phyloP scores from a whole-genome alignment of 2,888 invertebrate genomes.

The Syritta pipiens region DNA sequence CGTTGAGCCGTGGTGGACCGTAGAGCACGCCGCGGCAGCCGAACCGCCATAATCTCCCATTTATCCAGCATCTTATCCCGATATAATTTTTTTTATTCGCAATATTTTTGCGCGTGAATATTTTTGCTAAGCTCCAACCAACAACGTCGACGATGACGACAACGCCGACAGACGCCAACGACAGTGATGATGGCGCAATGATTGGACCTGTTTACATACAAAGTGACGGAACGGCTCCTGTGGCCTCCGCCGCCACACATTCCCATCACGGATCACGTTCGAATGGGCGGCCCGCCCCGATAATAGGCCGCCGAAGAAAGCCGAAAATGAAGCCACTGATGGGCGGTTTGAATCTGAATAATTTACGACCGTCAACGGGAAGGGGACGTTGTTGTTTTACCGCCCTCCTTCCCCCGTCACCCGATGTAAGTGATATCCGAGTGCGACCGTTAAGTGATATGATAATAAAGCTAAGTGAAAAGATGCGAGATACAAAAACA shows the following conservation, averaged over 20 bases:
- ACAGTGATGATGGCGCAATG: constrained; percentile 59
- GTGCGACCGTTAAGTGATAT: constrained; percentile 60
- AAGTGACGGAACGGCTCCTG: constrained; percentile 58
- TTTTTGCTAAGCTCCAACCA: constrained; percentile 44
- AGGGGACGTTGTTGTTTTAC: constrained; percentile 10
- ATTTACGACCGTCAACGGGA: constrained; percentile 52
- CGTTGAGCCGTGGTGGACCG: no score
- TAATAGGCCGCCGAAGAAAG: constrained; percentile 35
- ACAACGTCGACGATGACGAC: neutral
- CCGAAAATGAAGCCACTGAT: constrained; percentile 37
- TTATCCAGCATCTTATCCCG: constrained; percentile 41
- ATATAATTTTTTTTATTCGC: constrained; percentile 41
- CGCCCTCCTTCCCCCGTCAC: neutral
- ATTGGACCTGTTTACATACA: constrained; percentile 65
- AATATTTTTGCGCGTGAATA: constrained; percentile 58
- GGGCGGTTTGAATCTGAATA: constrained; percentile 53
- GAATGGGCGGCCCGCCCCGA: constrained; percentile 22
- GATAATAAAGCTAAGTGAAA: constrained; percentile 67
- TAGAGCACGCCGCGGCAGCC: no score
- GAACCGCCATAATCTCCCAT: no score
- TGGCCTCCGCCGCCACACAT: constrained; percentile 2
- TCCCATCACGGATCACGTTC: constrained; percentile 41
- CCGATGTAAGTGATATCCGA: constrained; percentile 50
- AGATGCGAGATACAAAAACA: constrained; percentile 42
- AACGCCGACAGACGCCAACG: neutral